Evolutionary conservation across 2,113 vertebrate genomes (phyloP), one percentile per base, ranked within the genome.

Genomic region (Cygnus buccinator): DNA sequence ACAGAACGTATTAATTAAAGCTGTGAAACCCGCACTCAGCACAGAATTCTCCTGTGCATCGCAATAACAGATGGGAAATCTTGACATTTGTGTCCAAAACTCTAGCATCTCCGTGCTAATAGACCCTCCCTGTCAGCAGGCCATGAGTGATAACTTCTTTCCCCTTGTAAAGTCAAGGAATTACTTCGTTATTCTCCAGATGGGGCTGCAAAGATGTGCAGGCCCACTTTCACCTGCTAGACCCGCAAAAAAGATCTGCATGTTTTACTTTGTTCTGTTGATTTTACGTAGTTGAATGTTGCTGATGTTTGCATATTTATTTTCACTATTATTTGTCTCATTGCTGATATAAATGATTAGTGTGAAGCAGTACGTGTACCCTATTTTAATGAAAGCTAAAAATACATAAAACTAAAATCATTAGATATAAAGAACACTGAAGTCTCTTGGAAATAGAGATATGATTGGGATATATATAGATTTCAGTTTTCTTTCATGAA

Each of bases 1-100:
- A 84, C 89, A 95, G 77, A 84, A 89, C 31, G 0, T 93, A 97
- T 96, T 96, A 80, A 96, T 97, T 97, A 95, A 96, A 92, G n/a
- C 70, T 70, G 72, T 54, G 68, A 83, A 92, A 35, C 50, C 71
- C 46, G 67, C 66, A 39, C 93, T 96, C 68, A 55, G 92, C 72
- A 23, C 87, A 77, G 33, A 66, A 23, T 80, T 90, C 91, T 87
- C 73, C 54, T 4, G 1, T 78, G 88, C 82, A 68, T 78, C 8
- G 2, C 84, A 66, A 59, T 44, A 70, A 89, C 0, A 2, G 52
- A 75, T 0, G 12, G 73, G 41, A 92, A 94, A 72, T 68, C 83
- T 73, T 81, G 90, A 78, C 13, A 4, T 81, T 77, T 26, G 0
- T 72, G 79, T 94, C 84, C 88, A 48, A 55, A 94, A 44, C 58